Base-by-base conservation (phyloP, 1,140 invertebrate genomes). In the Lepidurus apus region DNA sequence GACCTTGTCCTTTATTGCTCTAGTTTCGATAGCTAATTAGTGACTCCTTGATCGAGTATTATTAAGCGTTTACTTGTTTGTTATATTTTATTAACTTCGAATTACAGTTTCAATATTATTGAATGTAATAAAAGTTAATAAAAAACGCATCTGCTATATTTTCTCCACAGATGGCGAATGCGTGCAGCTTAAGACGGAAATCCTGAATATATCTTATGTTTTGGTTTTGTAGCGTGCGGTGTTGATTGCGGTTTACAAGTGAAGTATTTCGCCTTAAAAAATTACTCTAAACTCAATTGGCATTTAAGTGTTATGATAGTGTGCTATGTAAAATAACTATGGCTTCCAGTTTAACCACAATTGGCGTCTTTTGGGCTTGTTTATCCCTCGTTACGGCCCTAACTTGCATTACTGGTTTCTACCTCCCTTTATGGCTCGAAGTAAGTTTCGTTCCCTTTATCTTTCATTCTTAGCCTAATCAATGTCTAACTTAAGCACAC, bases 401-500 rank as follows among this genome's bases (percentile, higher is more conserved):
- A 47, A 84, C 89, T 21, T 88, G 87, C 81, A 89, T 90, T 83
- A 87, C 88, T 11, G 90, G 90, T 78, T 91, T 91, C 83, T 91
- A 91, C 82, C 84, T 92, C 82, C 91, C 91, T 76, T 91, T 89
- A 83, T 92, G 91, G 91, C 89, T 92, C 77, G 87, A 90, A 86
- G 91, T 91, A 82, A 84, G 82, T 42, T 76, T 82, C 44, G 82
- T 42, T 76, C 82, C 44, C 81, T 34, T 34, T 34, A 34, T 34
- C 34, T 26, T 26, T 26, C 26, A 26, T 26, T 1, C 34, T 34
- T 34, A 34, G 34, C 3, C 34, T 34, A 34, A 26, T 26, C 1
- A 26, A 34, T 3, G 34, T 34, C 34, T 34, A 34, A 34, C 4
- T 34, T 34, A 34, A 34, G 4, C 34, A 34, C 34, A 34, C 34